Conservation (phyloP, 2,888 invertebrate species). For the Epinotia brunnichana region DNA sequence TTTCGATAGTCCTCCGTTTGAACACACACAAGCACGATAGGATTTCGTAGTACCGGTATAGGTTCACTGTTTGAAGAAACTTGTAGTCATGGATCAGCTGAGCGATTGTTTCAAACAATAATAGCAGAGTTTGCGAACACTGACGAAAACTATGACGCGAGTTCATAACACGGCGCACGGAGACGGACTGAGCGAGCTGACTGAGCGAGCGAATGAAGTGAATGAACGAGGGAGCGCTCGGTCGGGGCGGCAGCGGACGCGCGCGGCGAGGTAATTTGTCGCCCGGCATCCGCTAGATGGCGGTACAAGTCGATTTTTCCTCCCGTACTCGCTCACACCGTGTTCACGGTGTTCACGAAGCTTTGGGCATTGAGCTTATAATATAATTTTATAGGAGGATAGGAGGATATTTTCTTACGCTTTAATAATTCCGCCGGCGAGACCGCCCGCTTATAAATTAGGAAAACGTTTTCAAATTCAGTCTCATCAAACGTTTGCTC, state of each 20-base stretch:
- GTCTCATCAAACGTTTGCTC: conserved; percentile 74
- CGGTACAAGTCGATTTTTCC: conserved; percentile 51
- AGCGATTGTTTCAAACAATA: conserved; percentile 78
- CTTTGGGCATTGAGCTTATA: conserved; percentile 27
- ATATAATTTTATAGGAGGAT: no score
- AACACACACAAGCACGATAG: conserved; percentile 44
- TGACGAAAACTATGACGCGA: conserved; percentile 53
- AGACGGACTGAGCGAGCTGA: conserved; percentile 69
- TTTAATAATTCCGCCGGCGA: conserved; percentile 49
- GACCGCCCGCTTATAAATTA: conserved; percentile 68
- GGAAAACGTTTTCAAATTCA: conserved; percentile 77
- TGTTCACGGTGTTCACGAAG: conserved; percentile 35
- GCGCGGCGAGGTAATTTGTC: conserved; percentile 51
- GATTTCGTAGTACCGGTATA: conserved; percentile 17
- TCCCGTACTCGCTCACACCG: neutral
- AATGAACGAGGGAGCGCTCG: conserved; percentile 62
- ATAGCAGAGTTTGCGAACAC: conserved; percentile 65
- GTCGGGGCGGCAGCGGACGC: conserved; percentile 48
- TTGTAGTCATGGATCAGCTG: conserved; percentile 78
- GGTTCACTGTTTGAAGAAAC: conserved; percentile 52
- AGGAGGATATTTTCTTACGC: conserved; percentile 39
- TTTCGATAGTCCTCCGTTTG: conserved; percentile 63
- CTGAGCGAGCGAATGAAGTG: conserved; percentile 64
- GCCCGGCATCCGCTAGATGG: conserved; percentile 66
- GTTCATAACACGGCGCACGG: conserved; percentile 57